Percentiles rank a stretch among this genome's conserved stretches.
Evolutionary conservation across 2,888 invertebrate genomes (phyloP).

Genomic region (Chrysopilus asiliformis): DNA sequence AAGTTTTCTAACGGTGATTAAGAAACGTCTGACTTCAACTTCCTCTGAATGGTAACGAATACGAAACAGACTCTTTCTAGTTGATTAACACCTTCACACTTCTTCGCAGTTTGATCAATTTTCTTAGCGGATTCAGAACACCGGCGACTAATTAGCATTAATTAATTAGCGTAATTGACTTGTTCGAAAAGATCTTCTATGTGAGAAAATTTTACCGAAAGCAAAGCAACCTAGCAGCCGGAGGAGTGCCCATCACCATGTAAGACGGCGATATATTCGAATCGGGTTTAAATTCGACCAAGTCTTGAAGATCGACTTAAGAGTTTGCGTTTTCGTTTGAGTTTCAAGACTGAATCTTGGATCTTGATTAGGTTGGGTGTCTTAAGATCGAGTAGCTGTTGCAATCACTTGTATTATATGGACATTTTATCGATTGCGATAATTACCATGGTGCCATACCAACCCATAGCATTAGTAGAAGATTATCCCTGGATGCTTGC

Average conservation of each 20-base stretch:
- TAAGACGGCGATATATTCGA: neutral
- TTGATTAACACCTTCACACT: too few species aligned
- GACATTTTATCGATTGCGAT: constrained; percentile 1
- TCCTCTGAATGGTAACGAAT: too few species aligned
- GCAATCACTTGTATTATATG: neutral
- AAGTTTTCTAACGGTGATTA: too few species aligned
- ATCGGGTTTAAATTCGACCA: neutral
- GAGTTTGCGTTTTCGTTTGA: too few species aligned
- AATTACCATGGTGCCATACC: too few species aligned
- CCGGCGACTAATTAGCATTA: constrained; percentile 1
- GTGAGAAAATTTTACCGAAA: neutral
- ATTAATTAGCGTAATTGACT: constrained; percentile 5
- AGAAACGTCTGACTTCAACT: too few species aligned
- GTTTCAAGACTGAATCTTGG: too few species aligned
- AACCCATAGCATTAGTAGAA: too few species aligned
- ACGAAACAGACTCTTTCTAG: too few species aligned
- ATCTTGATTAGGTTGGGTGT: too few species aligned
- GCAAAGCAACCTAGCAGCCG: neutral
- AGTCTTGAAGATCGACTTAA: neutral
- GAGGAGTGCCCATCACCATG: neutral
- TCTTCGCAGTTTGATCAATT: constrained; percentile 4
- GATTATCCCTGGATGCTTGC: too few species aligned
- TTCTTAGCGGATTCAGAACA: neutral
- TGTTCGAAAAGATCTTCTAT: neutral
- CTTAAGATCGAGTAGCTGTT: neutral